Base-by-base conservation (phyloP, 2,888 invertebrate genomes). In the Cyrtodaria siliqua region DNA sequence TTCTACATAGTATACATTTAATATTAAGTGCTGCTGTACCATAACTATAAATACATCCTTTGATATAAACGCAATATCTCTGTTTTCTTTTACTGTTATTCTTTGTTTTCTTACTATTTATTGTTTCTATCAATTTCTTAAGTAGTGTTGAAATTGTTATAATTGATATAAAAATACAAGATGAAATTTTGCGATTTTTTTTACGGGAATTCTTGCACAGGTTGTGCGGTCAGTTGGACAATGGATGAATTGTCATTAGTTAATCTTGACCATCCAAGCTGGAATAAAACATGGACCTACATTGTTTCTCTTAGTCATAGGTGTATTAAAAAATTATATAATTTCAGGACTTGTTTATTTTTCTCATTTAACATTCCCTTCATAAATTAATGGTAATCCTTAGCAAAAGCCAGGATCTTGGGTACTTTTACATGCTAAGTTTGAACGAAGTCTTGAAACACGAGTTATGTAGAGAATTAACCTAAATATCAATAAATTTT, bases 291-390 rank as follows among this genome's bases (percentile, higher is more conserved):
- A 44, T 9, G 44, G 16, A 16, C 6, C 44, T 38, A 53, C 8
- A 24, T 29, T 29, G 55, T 57, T 24, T 23, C n/a, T 69, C 66
- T 64, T 67, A 85, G 84, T 73, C 82, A 79, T 85, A 84, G 85
- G 76, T 85, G 84, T 86, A 86, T 85, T 85, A 86, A 86, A 86
- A 85, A 86, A 83, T 76, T 80, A 50, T 85, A 83, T 79, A 86
- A 86, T 79, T 86, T 83, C 80, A 80, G n/a, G 23, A 33, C 33
- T 55, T 57, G 44, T 56, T 67, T 23, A 33, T 33, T 33, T 33
- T 12, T 33, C 33, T 33, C 33, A 33, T 33, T 33, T 33, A 33
- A 33, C 33, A 33, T 33, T 12, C 33, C 33, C 4, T 33, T 33
- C 33, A 33, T 33, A 12, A 33, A 33, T 33, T 12, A 33, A n/a